Evolutionary conservation across 2,113 vertebrate genomes (phyloP), one percentile per base, ranked within the genome.

Genomic region (Otocyon megalotis): DNA sequence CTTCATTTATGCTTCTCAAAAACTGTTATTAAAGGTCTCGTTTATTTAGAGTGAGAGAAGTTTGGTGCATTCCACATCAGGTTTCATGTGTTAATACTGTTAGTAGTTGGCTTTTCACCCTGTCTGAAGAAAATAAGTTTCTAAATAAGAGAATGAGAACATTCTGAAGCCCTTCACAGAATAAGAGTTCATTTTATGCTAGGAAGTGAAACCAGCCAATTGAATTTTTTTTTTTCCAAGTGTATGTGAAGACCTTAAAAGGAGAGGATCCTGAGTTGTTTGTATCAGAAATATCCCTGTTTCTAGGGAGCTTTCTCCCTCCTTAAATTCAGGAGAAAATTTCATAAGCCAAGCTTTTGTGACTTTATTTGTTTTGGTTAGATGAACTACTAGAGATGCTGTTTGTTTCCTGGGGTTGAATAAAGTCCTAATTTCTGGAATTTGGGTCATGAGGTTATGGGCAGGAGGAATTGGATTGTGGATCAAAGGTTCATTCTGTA

Each of bases 401-500:
- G 4, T 43, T 97, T 94, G 16, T 88, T 92, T 79, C 63, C 60
- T 97, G 37, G 16, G 28, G 22, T 77, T 90, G 58, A 94, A 32
- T n/a, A 77, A 48, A 94, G 3, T 86, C 48, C 19, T 88, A 53
- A 80, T 32, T 91, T 88, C 43, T 65, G 11, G 30, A 69, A 69
- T 86, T 95, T 90, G 60, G 76, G 19, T 54, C 14, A n/a, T 67
- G 62, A 67, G n/a, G 3, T 85, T 88, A 56, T 53, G 50, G 85
- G 50, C 24, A 76, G 58, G 54, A 77, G 35, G 58, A 93, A 91
- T 60, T 90, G n/a, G 22, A 35, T 96, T n/a, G 3, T 88, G 37
- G 20, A 50, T 89, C 58, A 86, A 20, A 79, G 14, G 2, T 93
- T 72, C 71, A 20, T 77, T 86, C 28, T 93, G 7, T 93, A 62